Percentiles rank a stretch among this genome's conserved stretches.
phyloP scores from a whole-genome alignment of 2,888 invertebrate species.

The Octonoba sinensis region DNA sequence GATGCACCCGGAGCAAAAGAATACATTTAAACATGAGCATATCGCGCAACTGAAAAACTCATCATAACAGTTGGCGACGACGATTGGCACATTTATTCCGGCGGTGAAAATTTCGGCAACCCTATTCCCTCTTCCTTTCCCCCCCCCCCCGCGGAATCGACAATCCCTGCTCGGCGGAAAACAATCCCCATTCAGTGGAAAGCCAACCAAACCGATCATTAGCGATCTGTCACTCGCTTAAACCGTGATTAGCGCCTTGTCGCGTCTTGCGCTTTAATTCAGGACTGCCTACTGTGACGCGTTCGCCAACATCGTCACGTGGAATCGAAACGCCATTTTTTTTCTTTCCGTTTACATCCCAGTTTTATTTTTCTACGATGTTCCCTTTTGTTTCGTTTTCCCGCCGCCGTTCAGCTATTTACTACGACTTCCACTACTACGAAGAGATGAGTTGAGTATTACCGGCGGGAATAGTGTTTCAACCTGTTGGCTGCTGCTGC shows the following conservation, averaged over 20 bases:
- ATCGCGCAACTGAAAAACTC: background rate
- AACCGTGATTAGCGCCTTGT: constrained; percentile 55
- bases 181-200: constrained; percentile 63
- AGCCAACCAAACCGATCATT: constrained; percentile 62
- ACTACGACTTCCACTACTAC: constrained; percentile 57
- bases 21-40: too few species aligned
- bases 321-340: constrained; percentile 32
- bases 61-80: constrained; percentile 35
- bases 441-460: constrained; percentile 56
- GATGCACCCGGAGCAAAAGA: too few species aligned
- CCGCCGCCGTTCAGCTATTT: constrained; percentile 42
- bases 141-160: constrained; percentile 45
- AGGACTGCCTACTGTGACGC: constrained; percentile 51
- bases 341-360: constrained; percentile 10
- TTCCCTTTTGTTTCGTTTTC: constrained; percentile 44
- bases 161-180: constrained; percentile 58
- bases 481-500: constrained; percentile 58
- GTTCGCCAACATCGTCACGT: constrained; percentile 32
- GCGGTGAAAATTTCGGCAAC: constrained; percentile 30
- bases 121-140: constrained; percentile 23
- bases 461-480: constrained; percentile 60
- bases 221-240: constrained; percentile 48
- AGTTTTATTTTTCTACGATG: constrained; percentile 18
- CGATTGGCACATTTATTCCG: constrained; percentile 36
- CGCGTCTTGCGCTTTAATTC: constrained; percentile 54